phyloP scores from a whole-genome alignment of 2,797 vertebrate genomes.

The Smutsia temminckii region DNA sequence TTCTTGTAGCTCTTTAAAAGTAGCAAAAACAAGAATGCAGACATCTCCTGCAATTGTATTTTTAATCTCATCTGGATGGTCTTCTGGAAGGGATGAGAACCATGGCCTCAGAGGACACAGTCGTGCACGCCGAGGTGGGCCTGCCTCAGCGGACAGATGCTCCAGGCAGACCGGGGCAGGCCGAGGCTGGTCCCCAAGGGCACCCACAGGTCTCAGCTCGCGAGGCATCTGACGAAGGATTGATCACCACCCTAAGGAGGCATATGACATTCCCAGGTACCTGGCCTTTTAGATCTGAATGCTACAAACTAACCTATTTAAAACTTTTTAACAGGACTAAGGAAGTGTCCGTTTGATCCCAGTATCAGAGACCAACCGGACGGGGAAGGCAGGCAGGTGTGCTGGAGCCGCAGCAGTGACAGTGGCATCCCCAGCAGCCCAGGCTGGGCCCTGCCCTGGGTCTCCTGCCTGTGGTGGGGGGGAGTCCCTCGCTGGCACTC shows the following conservation, averaged over 20 bases:
- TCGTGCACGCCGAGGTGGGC: too few relatives aligned
- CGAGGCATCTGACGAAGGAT: neutral
- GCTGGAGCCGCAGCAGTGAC: neutral
- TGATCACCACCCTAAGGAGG: rapidly evolving
- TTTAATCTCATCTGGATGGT: neutral
- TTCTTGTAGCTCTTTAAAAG: neutral
- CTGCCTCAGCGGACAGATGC: too few relatives aligned
- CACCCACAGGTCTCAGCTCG: neutral
- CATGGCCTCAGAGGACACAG: neutral
- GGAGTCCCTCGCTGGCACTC: neutral
- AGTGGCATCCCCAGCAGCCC: neutral
- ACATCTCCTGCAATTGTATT: neutral
- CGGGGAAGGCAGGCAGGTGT: neutral
- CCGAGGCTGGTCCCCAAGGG: neutral
- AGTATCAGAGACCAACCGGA: neutral
- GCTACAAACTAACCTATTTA: neutral
- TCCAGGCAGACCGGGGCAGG: neutral
- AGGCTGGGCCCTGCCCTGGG: neutral
- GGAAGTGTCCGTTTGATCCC: neutral
- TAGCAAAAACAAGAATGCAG: neutral
- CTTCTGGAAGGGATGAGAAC: neutral
- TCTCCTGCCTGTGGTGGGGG: too few relatives aligned
- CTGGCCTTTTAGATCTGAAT: neutral
- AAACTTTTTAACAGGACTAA: neutral
- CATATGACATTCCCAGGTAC: neutral